Conservation (phyloP, 1,140 invertebrate species). For the Andrena cerasifolii region DNA sequence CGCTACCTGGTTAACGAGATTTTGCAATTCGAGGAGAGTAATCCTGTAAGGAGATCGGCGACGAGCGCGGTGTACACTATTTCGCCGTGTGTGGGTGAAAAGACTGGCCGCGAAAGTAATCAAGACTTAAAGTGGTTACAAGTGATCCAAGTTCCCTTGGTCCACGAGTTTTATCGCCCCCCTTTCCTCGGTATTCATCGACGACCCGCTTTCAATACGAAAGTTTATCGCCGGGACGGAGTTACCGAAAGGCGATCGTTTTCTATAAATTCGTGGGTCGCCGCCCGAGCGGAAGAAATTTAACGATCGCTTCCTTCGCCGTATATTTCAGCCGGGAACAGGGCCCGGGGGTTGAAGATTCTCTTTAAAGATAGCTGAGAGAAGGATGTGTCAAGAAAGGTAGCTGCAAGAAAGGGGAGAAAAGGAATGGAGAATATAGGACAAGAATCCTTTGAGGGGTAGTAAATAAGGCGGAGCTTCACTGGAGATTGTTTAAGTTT, state of each 20-base stretch:
- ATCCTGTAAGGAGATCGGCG: neutral
- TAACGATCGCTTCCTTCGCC: constrained; percentile 31
- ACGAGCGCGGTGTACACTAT: too few species aligned
- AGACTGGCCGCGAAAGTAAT: neutral
- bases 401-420: neutral
- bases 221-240: neutral
- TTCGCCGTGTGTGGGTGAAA: neutral
- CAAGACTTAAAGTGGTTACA: neutral
- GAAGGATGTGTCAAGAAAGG: neutral
- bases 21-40: neutral
- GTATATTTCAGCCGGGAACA: constrained; percentile 27
- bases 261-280: constrained; percentile 11
- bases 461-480: too few species aligned
- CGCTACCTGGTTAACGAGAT: neutral
- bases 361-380: neutral
- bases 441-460: too few species aligned
- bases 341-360: neutral
- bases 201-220: neutral
- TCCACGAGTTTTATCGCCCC: neutral
- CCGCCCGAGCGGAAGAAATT: constrained; percentile 5
- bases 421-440: neutral
- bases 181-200: neutral
- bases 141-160: neutral
- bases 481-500: too few species aligned
- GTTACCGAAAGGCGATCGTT: neutral